Evolutionary conservation across 2,888 invertebrate species (phyloP), one percentile per base, ranked within the genome.

Genomic region (Idaea aversata): DNA sequence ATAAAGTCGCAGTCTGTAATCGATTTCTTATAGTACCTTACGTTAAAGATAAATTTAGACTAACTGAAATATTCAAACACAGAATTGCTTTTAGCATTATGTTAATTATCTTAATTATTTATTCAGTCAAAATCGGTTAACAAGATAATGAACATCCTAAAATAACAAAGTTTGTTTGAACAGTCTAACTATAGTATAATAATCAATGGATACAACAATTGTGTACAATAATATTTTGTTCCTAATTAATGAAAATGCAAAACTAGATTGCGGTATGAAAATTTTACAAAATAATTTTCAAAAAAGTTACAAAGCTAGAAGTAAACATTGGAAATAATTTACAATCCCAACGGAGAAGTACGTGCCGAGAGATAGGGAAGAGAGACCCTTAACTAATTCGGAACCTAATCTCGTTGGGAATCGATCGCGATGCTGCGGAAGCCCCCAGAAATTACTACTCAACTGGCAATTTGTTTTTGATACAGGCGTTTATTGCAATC

Each of bases 371-470:
- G 67, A 67, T 73, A 67, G 65, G 73, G 70, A 63, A 64, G 66
- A 67, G 59, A 65, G 75, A 72, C 74, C 75, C 75, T 73, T 79
- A 82, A 80, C 75, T 78, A 81, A 83, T 81, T 80, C 72, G 71
- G 66, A 73, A 70, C 75, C 71, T 80, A 79, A 79, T 79, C 74
- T 72, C 65, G 74, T 72, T 72, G 68, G 65, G 69, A 72, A 78
- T 77, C 72, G 72, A 81, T 77, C 69, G 75, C 62, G 64, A 70
- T 66, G 69, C 71, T 67, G 65, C 65, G 65, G 69, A 63, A 75
- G 67, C 63, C 66, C 67, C 65, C 63, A 66, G 70, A 73, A 74
- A 72, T 73, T 75, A 67, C 63, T 61, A 64, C 67, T 70, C 63
- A 67, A 65, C 63, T 62, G 36, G 67, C 65, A 72, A 71, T 70